Base-by-base conservation (phyloP, 2,888 invertebrate species). In the Agrotis puta region DNA sequence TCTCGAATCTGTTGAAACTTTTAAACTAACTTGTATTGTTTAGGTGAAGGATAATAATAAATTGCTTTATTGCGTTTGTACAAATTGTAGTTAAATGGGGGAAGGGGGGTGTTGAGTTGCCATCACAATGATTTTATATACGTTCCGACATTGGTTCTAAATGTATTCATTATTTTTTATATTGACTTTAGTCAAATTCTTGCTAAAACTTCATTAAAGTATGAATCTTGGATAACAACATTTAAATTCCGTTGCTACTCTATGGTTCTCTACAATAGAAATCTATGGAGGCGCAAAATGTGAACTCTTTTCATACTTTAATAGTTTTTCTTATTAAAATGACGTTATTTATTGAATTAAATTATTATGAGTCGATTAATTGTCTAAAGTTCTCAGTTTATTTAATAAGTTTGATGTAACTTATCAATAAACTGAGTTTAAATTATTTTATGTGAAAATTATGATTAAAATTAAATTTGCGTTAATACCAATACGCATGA, bases 41-140 rank as follows among this genome's bases (percentile, higher is more conserved):
- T 84, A 82, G 85, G 84, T 84, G 86, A 84, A 71, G 82, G 86
- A 85, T 81, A 76, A 77, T 71, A 81, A 74, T 58, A 64, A 68
- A 74, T 71, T 73, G 72, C 70, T 83, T 80, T 59, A 75, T 79
- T 78, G 78, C 54, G 76, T 79, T 77, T 79, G 82, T 82, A 86
- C 82, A 82, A 81, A 75, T 77, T 86, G 71, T 86, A 87, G 74
- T 81, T 84, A 83, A 68, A 72, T 73, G 74, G 77, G 70, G 57
- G 33, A 4, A 16, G 39, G 53, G 47, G 67, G 64, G 72, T 64
- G 71, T 78, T 81, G 64, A 67, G 75, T 81, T 77, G 81, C 81
- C 81, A 85, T 85, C 78, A 80, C 70, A 81, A 72, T 79, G 68
- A 73, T 79, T 76, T 64, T 79, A 76, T 77, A 74, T 76, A 73